Base-by-base conservation (phyloP, 2,888 invertebrate genomes). In the Pyralis farinalis region DNA sequence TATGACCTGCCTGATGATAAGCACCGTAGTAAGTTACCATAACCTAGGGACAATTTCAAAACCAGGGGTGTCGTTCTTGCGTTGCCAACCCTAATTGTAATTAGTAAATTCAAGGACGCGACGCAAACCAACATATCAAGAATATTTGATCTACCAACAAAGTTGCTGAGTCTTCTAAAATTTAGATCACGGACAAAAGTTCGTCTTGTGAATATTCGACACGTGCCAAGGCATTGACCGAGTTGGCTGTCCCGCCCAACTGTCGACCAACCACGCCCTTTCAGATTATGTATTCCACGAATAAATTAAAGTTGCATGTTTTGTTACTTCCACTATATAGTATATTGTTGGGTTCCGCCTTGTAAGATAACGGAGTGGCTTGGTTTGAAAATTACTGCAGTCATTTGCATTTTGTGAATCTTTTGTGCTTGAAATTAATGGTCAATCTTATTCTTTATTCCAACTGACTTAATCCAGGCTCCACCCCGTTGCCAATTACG, bases 301-400 rank as follows among this genome's bases (percentile, higher is more conserved):
- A 40, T 40, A 35, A 40, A 40, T 40, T 40, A 40, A 35, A 31
- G 25, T 30, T 31, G 35, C 34, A 31, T 35, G 21, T 34, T 21
- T 20, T 34, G 34, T 21, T 7, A 22, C 20, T 34, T 20, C 10
- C 16, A 34, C 9, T 20, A 33, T 33, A 31, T 16, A 7, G 9
- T 9, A n/a, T 16, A 1, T 32, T 20, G 12, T 32, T 20, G 1
- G 25, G 25, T 25, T 25, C 25, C 25, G 25, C 25, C 25, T 25
- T 25, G n/a, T 5, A 25, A 25, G 25, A 25, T 25, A 25, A 7
- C 25, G n/a, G 1, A 4, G 1, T 16, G 16, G 16, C 16, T 16
- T 16, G 16, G 16, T 7, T 25, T 8, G n/a, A 25, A 25, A 25
- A n/a, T 25, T 25, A 25, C 25, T 25, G 25, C 25, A 25, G 7